Evolutionary conservation across 1,140 invertebrate species (phyloP).

Genomic region (Drosophila oshimai): DNA sequence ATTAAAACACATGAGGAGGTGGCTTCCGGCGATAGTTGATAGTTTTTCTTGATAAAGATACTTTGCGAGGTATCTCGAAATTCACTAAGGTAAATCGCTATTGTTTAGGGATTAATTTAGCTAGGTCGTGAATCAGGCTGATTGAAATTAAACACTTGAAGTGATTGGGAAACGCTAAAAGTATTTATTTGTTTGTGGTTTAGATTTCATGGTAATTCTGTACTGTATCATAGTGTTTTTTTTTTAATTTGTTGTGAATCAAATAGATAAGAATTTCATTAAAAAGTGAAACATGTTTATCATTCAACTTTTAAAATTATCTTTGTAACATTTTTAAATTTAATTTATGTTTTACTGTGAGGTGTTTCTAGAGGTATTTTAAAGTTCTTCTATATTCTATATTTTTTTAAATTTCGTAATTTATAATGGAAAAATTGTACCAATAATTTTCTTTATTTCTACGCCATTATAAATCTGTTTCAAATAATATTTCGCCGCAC

Average conservation of each 20-base stretch:
- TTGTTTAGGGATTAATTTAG: constrained; percentile 2
- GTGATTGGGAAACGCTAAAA: not conserved
- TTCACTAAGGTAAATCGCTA: not conserved
- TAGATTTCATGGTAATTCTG: not conserved
- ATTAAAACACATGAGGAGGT: not conserved
- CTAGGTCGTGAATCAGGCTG: not conserved
- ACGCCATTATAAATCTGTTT: not conserved
- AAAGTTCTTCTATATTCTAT: not conserved
- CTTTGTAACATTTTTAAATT: no score
- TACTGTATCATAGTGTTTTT: not conserved
- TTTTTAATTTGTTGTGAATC: not conserved
- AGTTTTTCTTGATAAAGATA: constrained; percentile 4
- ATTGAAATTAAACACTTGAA: not conserved
- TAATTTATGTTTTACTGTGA: no score
- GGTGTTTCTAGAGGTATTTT: no score
- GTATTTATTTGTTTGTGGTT: not conserved
- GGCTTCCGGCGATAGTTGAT: not conserved
- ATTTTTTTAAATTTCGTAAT: no score
- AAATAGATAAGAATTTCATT: not conserved
- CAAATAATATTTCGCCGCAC: not conserved
- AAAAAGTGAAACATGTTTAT: not conserved
- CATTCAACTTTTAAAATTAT: no score
- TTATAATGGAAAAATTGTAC: no score
- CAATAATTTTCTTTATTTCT: no score
- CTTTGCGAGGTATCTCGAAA: constrained; percentile 4